A percentile compares a stretch with the other conserved stretches of the same genome.
Conservation (phyloP, 2,113 vertebrate species). For the Centrocercus urophasianus region DNA sequence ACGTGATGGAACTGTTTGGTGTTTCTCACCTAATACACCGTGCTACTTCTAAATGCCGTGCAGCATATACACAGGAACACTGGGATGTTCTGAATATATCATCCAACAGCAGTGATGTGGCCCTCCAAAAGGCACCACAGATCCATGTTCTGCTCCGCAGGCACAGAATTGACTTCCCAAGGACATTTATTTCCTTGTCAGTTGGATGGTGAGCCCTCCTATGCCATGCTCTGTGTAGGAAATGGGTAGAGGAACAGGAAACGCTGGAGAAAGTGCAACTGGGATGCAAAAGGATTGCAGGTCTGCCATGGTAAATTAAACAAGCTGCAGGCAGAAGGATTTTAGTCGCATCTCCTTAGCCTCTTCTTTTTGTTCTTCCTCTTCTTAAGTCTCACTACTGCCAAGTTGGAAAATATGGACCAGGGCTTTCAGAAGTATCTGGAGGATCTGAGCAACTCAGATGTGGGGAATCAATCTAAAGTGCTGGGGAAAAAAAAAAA, state of each 20-base stretch:
- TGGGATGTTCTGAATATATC: not conserved
- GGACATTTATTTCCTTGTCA: not conserved
- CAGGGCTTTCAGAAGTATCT: not conserved
- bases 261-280: not conserved
- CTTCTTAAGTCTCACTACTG: not conserved
- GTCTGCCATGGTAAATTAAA: not conserved
- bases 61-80: not conserved
- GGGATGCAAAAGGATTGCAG: not conserved
- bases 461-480: not conserved
- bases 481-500: not conserved
- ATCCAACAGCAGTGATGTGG: not conserved
- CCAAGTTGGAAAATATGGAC: not conserved
- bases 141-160: not conserved
- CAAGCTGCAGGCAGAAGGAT: not conserved
- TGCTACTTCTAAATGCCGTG: not conserved
- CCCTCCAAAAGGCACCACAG: not conserved
- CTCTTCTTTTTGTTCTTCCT: not conserved
- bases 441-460: not conserved
- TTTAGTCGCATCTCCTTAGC: not conserved
- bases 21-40: not conserved
- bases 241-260: not conserved
- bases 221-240: rapidly evolving
- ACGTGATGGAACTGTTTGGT: rapidly evolving
- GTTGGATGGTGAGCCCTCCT: rapidly evolving
- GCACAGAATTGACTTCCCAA: not conserved